phyloP scores from a whole-genome alignment of 2,113 vertebrate species.

The Neomonachus schauinslandi region DNA sequence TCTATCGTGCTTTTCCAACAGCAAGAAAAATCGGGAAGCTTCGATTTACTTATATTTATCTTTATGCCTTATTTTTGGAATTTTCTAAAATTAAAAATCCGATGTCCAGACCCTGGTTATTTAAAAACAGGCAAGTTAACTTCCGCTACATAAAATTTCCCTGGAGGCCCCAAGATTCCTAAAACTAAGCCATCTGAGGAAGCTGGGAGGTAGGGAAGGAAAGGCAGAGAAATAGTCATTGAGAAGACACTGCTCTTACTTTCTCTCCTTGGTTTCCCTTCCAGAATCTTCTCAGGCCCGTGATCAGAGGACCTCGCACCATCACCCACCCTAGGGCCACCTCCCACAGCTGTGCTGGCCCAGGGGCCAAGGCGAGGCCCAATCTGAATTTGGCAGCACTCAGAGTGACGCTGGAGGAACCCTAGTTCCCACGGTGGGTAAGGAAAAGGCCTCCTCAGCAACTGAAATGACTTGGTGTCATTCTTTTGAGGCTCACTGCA shows the following conservation, averaged over 20 bases:
- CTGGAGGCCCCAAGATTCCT: background rate
- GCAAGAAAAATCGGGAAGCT: background rate
- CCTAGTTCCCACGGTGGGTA: background rate
- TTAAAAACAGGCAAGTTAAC: constrained; percentile 57
- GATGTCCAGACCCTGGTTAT: background rate
- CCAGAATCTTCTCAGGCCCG: background rate
- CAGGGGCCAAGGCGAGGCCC: background rate
- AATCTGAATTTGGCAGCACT: background rate
- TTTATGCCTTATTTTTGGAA: constrained; percentile 48
- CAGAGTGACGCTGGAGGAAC: background rate
- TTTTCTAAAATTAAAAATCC: constrained; percentile 62
- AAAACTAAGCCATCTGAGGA: background rate
- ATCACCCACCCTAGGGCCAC: background rate
- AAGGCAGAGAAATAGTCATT: background rate
- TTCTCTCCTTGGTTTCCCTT: background rate
- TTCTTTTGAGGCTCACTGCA: background rate
- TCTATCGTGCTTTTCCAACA: background rate
- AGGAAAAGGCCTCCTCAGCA: background rate
- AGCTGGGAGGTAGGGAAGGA: background rate
- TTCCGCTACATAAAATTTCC: constrained; percentile 27
- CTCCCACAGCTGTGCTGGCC: background rate
- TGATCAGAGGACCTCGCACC: background rate
- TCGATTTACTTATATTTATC: background rate
- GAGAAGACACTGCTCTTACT: background rate
- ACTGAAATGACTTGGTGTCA: background rate